Evolutionary conservation across 2,888 invertebrate species (phyloP).

Genomic region (Heliconius sara): DNA sequence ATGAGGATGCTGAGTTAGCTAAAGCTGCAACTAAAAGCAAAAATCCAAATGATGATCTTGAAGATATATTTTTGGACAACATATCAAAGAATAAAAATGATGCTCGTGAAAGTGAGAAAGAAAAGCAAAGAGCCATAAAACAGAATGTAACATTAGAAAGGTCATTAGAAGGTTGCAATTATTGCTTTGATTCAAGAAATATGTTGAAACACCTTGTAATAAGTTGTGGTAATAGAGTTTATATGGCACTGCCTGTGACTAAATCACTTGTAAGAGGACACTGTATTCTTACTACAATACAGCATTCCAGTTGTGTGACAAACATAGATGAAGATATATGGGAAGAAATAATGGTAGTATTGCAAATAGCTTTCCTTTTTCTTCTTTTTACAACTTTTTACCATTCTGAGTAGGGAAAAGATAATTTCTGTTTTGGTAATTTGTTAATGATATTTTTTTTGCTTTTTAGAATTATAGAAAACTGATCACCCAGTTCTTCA

Average conservation of each 20-base stretch:
- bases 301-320: constrained; percentile 91
- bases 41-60: constrained; percentile 89
- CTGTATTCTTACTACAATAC: constrained; percentile 92
- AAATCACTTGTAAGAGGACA: constrained; percentile 93
- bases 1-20: constrained; percentile 91
- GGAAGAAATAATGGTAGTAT: constrained; percentile 90
- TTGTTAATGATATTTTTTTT: constrained; percentile 7
- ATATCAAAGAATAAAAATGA: constrained; percentile 87
- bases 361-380: too few species aligned
- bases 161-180: constrained; percentile 90
- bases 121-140: constrained; percentile 87
- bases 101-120: constrained; percentile 84
- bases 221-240: constrained; percentile 91
- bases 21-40: constrained; percentile 87
- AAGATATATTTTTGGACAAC: constrained; percentile 92
- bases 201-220: constrained; percentile 94
- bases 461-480: constrained; percentile 88
- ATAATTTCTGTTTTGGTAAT: background rate
- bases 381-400: too few species aligned
- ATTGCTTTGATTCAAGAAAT: constrained; percentile 91
- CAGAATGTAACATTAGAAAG: constrained; percentile 88
- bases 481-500: constrained; percentile 91
- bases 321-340: constrained; percentile 97
- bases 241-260: constrained; percentile 91
- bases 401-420: too few species aligned